These are phyloP conservation scores for Pelodiscus sinensis DNA, from an alignment of 2,113 vertebrate genomes.

Conservation along the genomic window DNA sequence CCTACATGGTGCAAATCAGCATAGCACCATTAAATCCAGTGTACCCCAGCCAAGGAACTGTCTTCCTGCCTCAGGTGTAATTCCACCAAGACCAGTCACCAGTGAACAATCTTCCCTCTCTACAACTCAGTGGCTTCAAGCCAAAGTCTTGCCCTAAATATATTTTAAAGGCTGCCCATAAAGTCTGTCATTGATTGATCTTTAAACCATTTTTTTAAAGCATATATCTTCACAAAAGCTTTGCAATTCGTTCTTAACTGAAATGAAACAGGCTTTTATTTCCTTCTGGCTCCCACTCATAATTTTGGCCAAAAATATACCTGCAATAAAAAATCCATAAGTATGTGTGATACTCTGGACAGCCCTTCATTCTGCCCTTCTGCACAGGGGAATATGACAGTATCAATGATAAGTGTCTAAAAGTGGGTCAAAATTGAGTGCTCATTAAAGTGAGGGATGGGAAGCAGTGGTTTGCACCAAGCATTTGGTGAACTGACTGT, in stretches of 20 bases:
- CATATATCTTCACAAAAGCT: neutral
- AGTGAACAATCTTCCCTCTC: neutral
- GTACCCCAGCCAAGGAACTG: neutral
- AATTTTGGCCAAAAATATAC: neutral
- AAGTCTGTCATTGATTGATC: neutral
- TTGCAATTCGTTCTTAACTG: fast-evolving
- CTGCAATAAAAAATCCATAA: neutral
- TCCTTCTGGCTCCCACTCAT: neutral
- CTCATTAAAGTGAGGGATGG: neutral
- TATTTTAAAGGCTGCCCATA: neutral
- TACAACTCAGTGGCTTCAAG: neutral
- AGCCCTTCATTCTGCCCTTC: neutral
- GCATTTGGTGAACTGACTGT: neutral
- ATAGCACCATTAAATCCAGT: neutral
- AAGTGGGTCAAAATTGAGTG: neutral
- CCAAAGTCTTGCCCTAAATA: neutral
- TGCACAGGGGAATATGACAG: neutral
- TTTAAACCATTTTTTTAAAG: neutral
- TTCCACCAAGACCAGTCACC: neutral
- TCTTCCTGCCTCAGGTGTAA: fast-evolving
- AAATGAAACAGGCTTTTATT: neutral
- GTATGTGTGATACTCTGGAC: neutral
- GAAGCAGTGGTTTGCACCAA: neutral
- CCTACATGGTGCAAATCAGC: neutral
- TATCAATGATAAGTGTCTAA: neutral